Evolutionary conservation across 2,113 vertebrate species (phyloP), one percentile per base, ranked within the genome.

Genomic region (Sigmodon hispidus): DNA sequence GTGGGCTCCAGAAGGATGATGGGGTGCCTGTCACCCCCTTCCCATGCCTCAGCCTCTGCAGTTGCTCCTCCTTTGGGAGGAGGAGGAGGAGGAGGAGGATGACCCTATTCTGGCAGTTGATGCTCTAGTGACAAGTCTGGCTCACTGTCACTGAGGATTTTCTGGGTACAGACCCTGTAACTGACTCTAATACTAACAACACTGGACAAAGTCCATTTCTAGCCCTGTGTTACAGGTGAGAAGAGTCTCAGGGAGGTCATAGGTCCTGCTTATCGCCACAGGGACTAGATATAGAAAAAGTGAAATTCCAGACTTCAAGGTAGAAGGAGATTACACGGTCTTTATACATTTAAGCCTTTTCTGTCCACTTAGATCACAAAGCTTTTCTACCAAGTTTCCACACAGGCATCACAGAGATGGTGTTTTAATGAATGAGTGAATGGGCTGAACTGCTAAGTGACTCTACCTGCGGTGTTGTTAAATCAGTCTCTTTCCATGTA

Each of bases 381-480:
- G 16, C n/a, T 13, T 67, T 8, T 2, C 36, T 22, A 22, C 22
- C 57, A 16, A 24, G 43, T 43, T 43, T 57, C n/a, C 13, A 43
- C 16, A 4, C 1, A 12, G 4, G 6, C 22, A 2, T 10, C 43
- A 34, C 15, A 34, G 5, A 45, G 50, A 67, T 0, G 2, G n/a
- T 19, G 6, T 43, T 43, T 34, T 31, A 48, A 16, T 80, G 55
- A 90, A 69, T 19, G 40, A 29, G 65, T 29, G 36, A 40, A 22
- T 15, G n/a, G 19, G 29, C 21, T 50, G 29, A 75, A 48, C 6
- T 40, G 10, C 9, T 29, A 11, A 67, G n/a, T 57, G 55, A 75
- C 70, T 45, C 10, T n/a, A 7, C 48, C 29, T 57, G 40, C 59
- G 19, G n/a, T 59, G 17, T 17, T 26, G 7, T 6, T 4, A 50